Base-by-base conservation (phyloP, 2,113 vertebrate genomes). In the Tragelaphus buxtoni region DNA sequence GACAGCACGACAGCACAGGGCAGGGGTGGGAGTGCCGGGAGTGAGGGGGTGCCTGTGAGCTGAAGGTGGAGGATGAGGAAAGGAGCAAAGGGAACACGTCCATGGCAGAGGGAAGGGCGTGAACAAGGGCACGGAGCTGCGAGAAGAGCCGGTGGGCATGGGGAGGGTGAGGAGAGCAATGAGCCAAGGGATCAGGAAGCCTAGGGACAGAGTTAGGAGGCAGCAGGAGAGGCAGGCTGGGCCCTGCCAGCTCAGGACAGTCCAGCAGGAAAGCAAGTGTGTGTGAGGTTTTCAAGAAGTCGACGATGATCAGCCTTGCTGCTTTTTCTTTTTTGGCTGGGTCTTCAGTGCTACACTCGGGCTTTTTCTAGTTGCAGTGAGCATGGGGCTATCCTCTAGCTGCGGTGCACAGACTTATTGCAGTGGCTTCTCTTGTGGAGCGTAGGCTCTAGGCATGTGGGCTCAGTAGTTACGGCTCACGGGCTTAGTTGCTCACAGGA, bases 281-380 rank as follows among this genome's bases (percentile, higher is more conserved):
- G 28, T 13, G 16, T 1, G 32, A 74, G 88, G 45, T 56, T 49
- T 74, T 28, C 74, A 83, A 51, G 39, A 77, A 83, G 56, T 35
- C 3, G 2, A 51, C 16, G 49, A 53, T 12, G 7, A 17, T 22
- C 22, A 9, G 39, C 42, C 45, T 22, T 63, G 76, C 55, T 42
- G 3, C 22, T 74, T 74, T 74, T 42, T 12, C 22, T 13, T 42
- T 61, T 39, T 42, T 26, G 39, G 69, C 69, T 74, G 69, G 69
- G 22, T 26, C 69, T 39, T 26, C 22, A 42, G 0, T 13, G 69
- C 69, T 13, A 13, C 22, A 24, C 22, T 74, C 0, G 0, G 39
- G 69, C 39, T 74, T 74, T 42, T 26, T 26, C 69, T 26, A 26
- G 69, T 12, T 74, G 39, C 22, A 24, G 69, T 0, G 5, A 74